Evolutionary conservation across 23 tunicate species (phyloP), one percentile per base, ranked within the genome.

Genomic region (Phallusia fumigata): DNA sequence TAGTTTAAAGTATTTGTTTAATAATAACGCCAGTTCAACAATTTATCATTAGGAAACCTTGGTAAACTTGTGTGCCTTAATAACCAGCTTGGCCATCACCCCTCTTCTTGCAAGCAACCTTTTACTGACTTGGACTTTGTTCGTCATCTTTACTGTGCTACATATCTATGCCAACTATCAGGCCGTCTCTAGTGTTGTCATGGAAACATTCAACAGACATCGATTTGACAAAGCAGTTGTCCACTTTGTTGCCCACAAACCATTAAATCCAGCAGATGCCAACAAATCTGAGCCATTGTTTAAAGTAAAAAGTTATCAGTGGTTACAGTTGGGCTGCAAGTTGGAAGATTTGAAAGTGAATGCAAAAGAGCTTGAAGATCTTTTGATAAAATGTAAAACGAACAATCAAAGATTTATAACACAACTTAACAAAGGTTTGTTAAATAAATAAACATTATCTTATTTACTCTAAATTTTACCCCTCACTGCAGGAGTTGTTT

Each of bases 161-260:
- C 99, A 96, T 58, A 81, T 96, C 16, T 91, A 76, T 33, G 84
- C 90, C 31, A 96, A 96, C 65, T 96, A 91, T 82, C 88, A 79
- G 76, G 99, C 99, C 0, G 99, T 96, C 31, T 36, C 88, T 36
- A 80, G 89, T 74, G 88, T 96, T 5, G 85, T 85, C 33, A 91
- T 90, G 90, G 96, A 96, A 0, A 53, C 85, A 32, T 85, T 96
- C 74, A 96, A 96, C 83, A 49, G 82, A 30, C 81, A 36, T 12
- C 88, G 99, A 75, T 76, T 96, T 30, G 51, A 53, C 30, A 64
- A 50, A 0, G 90, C 83, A 16, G 76, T 80, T 50, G 44, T 51
- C 0, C 53, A 73, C 73, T 91, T 34, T 58, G 36, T 86, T 31
- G 32, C 76, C 10, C 19, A 79, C 36, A 79, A 53, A 31, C 30